Base-by-base conservation (phyloP, 2,797 vertebrate genomes). In the Acridotheres tristis region DNA sequence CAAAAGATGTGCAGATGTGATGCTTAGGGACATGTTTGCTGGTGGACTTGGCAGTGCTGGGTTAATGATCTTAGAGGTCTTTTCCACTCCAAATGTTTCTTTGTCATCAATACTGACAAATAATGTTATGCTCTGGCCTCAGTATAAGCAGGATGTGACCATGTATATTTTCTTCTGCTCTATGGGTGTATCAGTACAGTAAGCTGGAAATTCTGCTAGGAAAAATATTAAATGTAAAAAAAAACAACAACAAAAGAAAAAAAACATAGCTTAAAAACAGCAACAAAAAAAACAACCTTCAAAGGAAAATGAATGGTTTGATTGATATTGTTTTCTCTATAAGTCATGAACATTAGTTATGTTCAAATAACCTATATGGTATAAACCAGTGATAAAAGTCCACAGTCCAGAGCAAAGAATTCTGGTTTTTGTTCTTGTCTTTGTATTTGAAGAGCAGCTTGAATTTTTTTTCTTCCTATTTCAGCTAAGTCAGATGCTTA, bases 291-390 rank as follows among this genome's bases (percentile, higher is more conserved):
- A 21, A 26, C 34, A 11, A n/a, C 5, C 42, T 88, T 88, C 69
- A 96, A 96, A 96, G 55, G 38, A 75, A 81, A 93, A 94, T 61
- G 25, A 91, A 55, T 27, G 7, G 45, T 90, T 79, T 86, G 55
- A 94, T 82, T 93, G 63, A 74, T 92, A 92, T 58, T 86, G 32
- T 63, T 93, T 88, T 80, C 45, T 73, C 89, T 65, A 14, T 66
- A 94, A 79, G 53, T 85, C 80, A 79, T 7, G 48, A 59, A 73
- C 89, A 74, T 94, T 71, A 85, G 42, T 45, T 74, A 77, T 77
- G 59, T 93, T 87, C 66, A 95, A 90, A 90, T 85, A 92, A 92
- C 34, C 53, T 86, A 93, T 82, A 50, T 79, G 34, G 68, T 86
- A 90, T 79, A 86, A 92, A 73, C 27, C 59, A 84, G 32, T 69